A percentile compares a stretch with the other conserved stretches of the same genome.
Evolutionary conservation across 2,797 vertebrate genomes (phyloP).

Genomic region (Pristis pectinata): DNA sequence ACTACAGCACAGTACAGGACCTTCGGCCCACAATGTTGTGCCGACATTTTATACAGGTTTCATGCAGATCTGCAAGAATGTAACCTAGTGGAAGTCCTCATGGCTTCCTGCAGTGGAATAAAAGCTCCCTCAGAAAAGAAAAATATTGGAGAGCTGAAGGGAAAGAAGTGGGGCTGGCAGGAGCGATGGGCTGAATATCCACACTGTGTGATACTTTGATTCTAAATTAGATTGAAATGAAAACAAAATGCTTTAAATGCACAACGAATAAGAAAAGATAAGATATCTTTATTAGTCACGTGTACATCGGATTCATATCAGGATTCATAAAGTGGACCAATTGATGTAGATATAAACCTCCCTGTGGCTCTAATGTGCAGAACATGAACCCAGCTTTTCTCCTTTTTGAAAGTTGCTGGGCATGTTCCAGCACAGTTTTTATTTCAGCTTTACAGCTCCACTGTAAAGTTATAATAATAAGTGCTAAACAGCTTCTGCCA

Average conservation of each 20-base stretch:
- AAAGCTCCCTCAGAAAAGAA: too few relatives aligned
- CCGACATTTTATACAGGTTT: too few relatives aligned
- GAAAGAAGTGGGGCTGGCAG: background rate
- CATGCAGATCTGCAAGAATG: too few relatives aligned
- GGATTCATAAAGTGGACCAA: background rate
- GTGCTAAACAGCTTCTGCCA: background rate
- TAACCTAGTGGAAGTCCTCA: too few relatives aligned
- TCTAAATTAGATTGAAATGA: background rate
- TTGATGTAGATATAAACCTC: background rate
- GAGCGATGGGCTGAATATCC: background rate
- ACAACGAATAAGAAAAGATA: too few relatives aligned
- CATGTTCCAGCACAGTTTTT: background rate
- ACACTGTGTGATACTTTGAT: background rate
- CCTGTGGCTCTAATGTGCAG: background rate
- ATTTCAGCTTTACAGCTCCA: background rate
- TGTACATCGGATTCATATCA: too few relatives aligned
- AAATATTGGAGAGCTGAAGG: too few relatives aligned
- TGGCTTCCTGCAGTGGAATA: too few relatives aligned
- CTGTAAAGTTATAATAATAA: constrained; percentile 5
- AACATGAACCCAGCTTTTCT: background rate
- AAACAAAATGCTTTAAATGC: background rate
- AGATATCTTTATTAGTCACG: too few relatives aligned
- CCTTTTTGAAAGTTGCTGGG: background rate
- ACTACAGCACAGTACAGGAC: too few relatives aligned
- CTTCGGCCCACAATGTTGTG: too few relatives aligned